Conservation (phyloP, 2,113 vertebrate species). For the Chrysochloris asiatica region DNA sequence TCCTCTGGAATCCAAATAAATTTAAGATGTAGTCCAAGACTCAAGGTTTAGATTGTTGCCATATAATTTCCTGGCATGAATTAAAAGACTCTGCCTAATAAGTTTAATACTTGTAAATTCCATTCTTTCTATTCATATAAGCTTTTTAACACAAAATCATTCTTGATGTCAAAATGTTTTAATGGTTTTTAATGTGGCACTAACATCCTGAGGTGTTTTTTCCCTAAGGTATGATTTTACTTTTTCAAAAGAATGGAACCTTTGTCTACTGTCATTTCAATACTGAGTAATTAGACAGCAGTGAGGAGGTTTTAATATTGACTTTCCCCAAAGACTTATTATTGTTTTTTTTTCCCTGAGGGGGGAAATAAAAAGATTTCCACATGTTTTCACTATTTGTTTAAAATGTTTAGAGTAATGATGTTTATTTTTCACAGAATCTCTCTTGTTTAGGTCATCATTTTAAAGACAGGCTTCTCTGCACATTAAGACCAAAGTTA, state of each 20-base stretch:
- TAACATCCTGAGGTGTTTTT: constrained; percentile 16
- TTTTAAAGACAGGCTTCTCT: constrained; percentile 38
- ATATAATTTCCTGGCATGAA: constrained; percentile 58
- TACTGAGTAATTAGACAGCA: constrained; percentile 38
- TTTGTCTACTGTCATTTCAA: constrained; percentile 49
- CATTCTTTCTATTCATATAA: constrained; percentile 45
- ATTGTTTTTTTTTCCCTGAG: background rate
- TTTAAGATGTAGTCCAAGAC: constrained; percentile 41
- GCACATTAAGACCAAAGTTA: constrained; percentile 38
- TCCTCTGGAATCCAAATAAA: constrained; percentile 1
- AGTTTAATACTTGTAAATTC: constrained; percentile 44
- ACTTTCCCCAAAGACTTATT: background rate
- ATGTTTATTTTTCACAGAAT: constrained; percentile 60
- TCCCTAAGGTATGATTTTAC: constrained; percentile 20
- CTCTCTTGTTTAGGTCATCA: constrained; percentile 33
- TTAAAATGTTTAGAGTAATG: constrained; percentile 34
- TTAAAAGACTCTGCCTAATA: constrained; percentile 55
- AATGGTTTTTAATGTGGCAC: constrained; percentile 44
- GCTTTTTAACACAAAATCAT: constrained; percentile 34
- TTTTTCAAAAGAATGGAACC: constrained; percentile 61
- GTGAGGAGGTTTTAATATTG: constrained; percentile 19
- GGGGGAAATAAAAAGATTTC: background rate
- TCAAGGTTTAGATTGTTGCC: constrained; percentile 17
- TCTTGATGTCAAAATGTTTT: constrained; percentile 55
- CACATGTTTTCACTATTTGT: background rate